Percentiles rank a stretch among this genome's conserved stretches.
phyloP scores from a whole-genome alignment of 2,113 vertebrate genomes.

The Nibea albiflora region DNA sequence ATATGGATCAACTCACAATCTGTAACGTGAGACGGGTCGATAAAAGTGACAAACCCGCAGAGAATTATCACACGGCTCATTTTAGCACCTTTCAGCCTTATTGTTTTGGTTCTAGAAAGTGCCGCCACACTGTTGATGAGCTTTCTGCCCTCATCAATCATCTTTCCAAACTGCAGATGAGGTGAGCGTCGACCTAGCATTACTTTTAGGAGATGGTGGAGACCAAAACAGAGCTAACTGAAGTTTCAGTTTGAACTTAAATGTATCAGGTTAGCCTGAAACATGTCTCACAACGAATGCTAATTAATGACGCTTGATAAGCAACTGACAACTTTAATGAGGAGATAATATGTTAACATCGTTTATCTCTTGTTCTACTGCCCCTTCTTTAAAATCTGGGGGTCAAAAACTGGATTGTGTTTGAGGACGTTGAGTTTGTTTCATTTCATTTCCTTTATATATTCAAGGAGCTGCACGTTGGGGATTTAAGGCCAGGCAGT shows the following conservation, averaged over 20 bases:
- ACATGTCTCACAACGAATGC: too few relatives aligned
- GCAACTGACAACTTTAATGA: background rate
- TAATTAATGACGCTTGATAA: background rate
- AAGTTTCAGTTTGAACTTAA: background rate
- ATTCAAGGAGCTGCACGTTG: background rate
- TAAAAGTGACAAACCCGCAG: background rate
- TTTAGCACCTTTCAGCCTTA: background rate
- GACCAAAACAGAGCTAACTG: conserved; percentile 4
- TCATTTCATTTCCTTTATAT: background rate
- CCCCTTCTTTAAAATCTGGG: background rate
- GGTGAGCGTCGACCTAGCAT: background rate
- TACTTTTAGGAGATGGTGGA: background rate
- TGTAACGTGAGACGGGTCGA: background rate
- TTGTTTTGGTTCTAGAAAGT: background rate
- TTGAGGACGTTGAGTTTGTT: too few relatives aligned
- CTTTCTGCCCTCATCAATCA: too few relatives aligned
- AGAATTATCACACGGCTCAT: background rate
- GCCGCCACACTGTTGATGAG: too few relatives aligned
- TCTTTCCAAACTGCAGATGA: background rate
- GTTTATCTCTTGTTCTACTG: background rate
- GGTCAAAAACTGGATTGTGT: background rate
- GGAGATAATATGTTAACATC: background rate
- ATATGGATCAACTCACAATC: background rate
- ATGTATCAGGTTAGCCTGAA: background rate
- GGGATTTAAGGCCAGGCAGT: background rate